phyloP scores from a whole-genome alignment of 2,888 invertebrate species.

The Lycophotia porphyrea region DNA sequence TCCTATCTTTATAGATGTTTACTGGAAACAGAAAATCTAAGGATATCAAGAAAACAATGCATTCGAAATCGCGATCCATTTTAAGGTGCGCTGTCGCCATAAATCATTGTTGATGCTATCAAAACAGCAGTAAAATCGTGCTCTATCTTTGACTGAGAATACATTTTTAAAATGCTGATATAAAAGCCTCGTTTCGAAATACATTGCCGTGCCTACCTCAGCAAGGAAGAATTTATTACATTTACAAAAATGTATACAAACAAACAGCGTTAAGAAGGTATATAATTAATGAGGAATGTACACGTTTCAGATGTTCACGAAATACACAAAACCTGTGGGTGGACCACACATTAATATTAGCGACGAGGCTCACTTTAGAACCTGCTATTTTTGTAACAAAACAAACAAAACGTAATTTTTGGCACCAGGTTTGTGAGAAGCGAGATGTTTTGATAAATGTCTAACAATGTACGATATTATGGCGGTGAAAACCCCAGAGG shows the following conservation, averaged over 20 bases:
- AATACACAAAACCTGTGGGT: constrained; percentile 68
- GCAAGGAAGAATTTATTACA: constrained; percentile 39
- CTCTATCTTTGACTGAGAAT: constrained; percentile 35
- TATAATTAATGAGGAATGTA: constrained; percentile 68
- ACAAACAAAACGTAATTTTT: constrained; percentile 39
- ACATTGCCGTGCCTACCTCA: constrained; percentile 7
- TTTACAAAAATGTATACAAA: constrained; percentile 59
- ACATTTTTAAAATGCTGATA: constrained; percentile 24
- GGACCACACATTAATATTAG: constrained; percentile 70
- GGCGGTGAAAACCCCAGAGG: constrained; percentile 35
- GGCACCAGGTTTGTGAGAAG: constrained; percentile 2
- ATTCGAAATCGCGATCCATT: constrained; percentile 45
- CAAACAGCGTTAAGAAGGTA: constrained; percentile 46
- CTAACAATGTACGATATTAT: constrained; percentile 37
- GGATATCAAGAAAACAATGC: constrained; percentile 52
- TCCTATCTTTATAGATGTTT: constrained; percentile 48
- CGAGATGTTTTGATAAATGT: constrained; percentile 41
- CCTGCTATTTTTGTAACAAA: constrained; percentile 47
- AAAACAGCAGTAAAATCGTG: constrained; percentile 49
- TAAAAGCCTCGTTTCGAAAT: constrained; percentile 27
- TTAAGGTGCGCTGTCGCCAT: constrained; percentile 33
- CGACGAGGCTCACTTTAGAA: constrained; percentile 20
- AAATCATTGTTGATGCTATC: constrained; percentile 57
- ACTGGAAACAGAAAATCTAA: constrained; percentile 21
- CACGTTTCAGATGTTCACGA: constrained; percentile 60